Evolutionary conservation across 1,140 invertebrate genomes (phyloP).

Genomic region (Rhagoletis zephyria): DNA sequence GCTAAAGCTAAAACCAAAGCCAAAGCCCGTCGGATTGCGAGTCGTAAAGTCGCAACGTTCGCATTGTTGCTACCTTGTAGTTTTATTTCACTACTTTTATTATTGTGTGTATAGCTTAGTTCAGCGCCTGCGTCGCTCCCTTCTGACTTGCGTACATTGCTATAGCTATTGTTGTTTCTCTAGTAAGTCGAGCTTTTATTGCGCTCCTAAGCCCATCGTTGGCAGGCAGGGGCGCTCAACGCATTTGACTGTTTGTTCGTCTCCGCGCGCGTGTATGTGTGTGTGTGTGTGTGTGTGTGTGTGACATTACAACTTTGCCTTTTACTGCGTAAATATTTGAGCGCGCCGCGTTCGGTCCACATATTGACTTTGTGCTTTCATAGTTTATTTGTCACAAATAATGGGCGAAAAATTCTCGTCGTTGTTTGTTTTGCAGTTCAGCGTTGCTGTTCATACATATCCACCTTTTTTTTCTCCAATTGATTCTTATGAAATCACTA

Average conservation of each 20-base stretch:
- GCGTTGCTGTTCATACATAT: neutral
- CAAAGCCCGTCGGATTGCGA: no score
- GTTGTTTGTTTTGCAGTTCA: neutral
- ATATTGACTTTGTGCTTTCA: slow-evolving; percentile 62
- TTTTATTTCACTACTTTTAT: neutral
- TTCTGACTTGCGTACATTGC: neutral
- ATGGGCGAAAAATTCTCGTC: slow-evolving; percentile 65
- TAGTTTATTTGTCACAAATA: slow-evolving; percentile 72
- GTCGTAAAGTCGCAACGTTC: neutral
- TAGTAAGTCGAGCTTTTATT: neutral
- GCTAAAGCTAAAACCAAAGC: no score
- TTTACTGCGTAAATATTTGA: slow-evolving; percentile 67
- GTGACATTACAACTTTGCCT: slow-evolving; percentile 55
- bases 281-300: neutral
- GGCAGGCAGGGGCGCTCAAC: no score
- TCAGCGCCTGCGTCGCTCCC: neutral
- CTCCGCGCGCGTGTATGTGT: neutral
- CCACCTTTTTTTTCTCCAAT: neutral
- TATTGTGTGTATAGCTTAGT: neutral
- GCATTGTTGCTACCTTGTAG: neutral
- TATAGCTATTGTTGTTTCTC: neutral
- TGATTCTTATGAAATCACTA: neutral
- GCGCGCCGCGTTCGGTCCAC: slow-evolving; percentile 64
- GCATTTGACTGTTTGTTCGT: neutral
- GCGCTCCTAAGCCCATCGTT: neutral